Base-by-base conservation (phyloP, 2,797 vertebrate genomes). In the Periparus ater region DNA sequence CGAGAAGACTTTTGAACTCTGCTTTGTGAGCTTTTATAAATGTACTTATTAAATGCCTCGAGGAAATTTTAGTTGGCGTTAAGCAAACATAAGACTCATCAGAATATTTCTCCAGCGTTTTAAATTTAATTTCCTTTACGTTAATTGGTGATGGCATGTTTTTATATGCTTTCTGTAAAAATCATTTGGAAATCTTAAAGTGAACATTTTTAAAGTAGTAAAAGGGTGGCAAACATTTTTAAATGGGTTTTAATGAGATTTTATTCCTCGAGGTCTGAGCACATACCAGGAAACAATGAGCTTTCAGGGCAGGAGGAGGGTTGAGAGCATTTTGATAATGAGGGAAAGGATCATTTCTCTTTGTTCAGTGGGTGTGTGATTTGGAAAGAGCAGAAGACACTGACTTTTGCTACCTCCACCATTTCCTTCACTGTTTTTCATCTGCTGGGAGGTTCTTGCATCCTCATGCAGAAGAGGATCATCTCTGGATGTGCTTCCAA, bases 11-110 rank as follows among this genome's bases (percentile, higher is more conserved):
- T 96, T 78, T 63, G 90, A 97, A 96, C 95, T 96, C 91, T 95
- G 80, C 95, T 97, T 80, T 96, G 92, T 97, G 94, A 94, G 87
- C 93, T 96, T 97, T 97, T 95, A 85, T 94, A 97, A 97, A 93
- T 94, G 84, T 65, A 89, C 96, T 96, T 97, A 96, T 97, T 97
- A 94, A 88, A 93, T 83, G 93, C 89, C 96, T 97, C 62, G 85
- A 95, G 94, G 85, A 95, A 86, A 67, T 86, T 72, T 95, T 87
- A 87, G 38, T 72, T 86, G 78, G 62, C 75, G 4, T 96, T 93
- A 96, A 92, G 91, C 96, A 96, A 96, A 97, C 83, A 60, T 71
- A 62, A 95, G 82, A 81, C 70, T 96, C 92, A 89, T 96, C 91
- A 53, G 85, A 89, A 84, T 88, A 84, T 94, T 92, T 96, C 91